Evolutionary conservation across 2,888 invertebrate species (phyloP).

Genomic region (Emesis furor): DNA sequence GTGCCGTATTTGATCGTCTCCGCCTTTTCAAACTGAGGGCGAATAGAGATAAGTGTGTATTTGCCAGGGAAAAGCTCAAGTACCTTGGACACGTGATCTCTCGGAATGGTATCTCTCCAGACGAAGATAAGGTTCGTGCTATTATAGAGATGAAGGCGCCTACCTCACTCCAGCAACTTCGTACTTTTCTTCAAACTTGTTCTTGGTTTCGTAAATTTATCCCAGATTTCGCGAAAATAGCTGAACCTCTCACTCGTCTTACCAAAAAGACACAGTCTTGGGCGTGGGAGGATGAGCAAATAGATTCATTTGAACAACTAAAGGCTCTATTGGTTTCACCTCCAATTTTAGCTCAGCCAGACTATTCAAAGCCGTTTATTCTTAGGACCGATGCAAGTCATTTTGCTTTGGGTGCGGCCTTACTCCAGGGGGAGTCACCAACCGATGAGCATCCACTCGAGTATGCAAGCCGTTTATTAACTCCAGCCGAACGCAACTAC

Average conservation of each 20-base stretch:
- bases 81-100: too few species aligned
- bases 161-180: conserved; percentile 48
- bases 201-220: conserved; percentile 79
- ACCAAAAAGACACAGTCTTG: conserved; percentile 76
- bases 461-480: conserved; percentile 67
- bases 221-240: conserved; percentile 69
- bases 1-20: too few species aligned
- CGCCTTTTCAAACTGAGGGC: too few species aligned
- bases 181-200: conserved; percentile 73
- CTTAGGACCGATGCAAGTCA: conserved; percentile 77
- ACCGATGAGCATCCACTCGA: conserved; percentile 69
- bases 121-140: too few species aligned
- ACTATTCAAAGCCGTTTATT: conserved; percentile 73
- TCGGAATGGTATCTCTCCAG: too few species aligned
- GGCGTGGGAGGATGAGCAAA: conserved; percentile 72
- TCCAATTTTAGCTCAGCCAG: conserved; percentile 73
- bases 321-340: conserved; percentile 64
- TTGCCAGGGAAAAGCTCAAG: too few species aligned
- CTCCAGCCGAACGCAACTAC: conserved; percentile 80
- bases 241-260: conserved; percentile 75
- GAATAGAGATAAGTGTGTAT: too few species aligned
- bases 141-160: background rate
- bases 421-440: conserved; percentile 73
- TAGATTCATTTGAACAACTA: conserved; percentile 57
- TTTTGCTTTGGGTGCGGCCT: conserved; percentile 67